These are phyloP conservation scores for Poecilia latipinna DNA, from an alignment of 2,113 vertebrate genomes.

Conservation along the genomic window DNA sequence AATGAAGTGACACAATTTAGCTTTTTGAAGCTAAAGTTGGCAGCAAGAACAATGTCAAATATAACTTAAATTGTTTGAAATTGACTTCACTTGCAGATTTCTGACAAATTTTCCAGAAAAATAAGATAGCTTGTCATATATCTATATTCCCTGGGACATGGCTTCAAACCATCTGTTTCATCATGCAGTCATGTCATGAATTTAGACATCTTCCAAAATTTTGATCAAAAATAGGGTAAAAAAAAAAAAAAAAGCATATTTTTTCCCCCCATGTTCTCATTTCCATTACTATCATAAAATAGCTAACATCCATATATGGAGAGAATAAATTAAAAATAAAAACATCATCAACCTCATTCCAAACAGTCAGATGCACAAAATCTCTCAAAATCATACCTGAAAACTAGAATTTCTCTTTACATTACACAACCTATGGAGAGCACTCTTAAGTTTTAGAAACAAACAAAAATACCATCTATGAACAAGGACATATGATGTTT, in stretches of 20 bases:
- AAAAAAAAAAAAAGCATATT: background rate
- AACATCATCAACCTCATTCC: background rate
- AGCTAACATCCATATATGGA: background rate
- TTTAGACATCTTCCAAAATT: background rate
- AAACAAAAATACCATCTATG: constrained; percentile 39
- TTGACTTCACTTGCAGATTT: background rate
- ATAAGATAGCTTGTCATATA: background rate
- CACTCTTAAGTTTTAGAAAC: constrained; percentile 46
- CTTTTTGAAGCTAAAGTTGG: background rate
- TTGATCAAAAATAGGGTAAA: background rate
- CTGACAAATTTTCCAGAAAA: background rate
- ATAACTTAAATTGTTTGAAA: background rate
- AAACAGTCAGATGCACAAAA: background rate
- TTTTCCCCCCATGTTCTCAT: background rate
- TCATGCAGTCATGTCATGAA: background rate
- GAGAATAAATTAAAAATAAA: too few species aligned
- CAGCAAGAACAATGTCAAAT: background rate
- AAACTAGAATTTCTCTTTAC: background rate
- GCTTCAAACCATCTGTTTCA: background rate
- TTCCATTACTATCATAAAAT: background rate
- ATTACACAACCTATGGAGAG: constrained; percentile 31
- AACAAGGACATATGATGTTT: constrained; percentile 46
- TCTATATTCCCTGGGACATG: background rate
- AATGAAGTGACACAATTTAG: background rate
- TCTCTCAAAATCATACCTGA: background rate